Percentiles rank a stretch among this genome's conserved stretches.
Evolutionary conservation across 1,140 invertebrate species (phyloP).

Genomic region (Leptinotarsa texana): DNA sequence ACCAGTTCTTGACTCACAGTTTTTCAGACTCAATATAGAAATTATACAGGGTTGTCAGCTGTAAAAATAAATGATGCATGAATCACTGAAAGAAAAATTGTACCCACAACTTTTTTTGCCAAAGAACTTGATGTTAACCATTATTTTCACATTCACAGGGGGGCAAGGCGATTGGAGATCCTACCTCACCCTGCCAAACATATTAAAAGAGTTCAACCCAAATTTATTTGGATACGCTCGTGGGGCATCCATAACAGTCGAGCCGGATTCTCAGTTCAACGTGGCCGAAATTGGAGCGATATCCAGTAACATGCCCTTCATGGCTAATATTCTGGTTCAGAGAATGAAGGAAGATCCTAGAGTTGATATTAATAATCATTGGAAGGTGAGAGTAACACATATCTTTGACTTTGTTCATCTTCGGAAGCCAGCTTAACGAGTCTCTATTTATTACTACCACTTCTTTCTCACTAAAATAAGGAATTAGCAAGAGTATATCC

Average conservation of each 20-base stretch:
- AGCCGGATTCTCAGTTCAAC: conserved; percentile 61
- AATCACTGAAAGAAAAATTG: no score
- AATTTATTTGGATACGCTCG: conserved; percentile 68
- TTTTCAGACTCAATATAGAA: no score
- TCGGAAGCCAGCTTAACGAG: no score
- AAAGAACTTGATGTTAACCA: no score
- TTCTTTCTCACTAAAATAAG: no score
- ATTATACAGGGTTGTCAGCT: no score
- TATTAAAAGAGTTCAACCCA: conserved; percentile 74
- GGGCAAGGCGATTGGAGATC: conserved; percentile 70
- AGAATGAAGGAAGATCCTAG: conserved; percentile 63
- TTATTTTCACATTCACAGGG: conserved; percentile 53
- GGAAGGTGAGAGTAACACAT: conserved; percentile 63
- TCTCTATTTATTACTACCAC: no score
- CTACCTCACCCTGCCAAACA: conserved; percentile 72
- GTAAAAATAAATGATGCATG: no score
- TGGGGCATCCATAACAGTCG: conserved; percentile 56
- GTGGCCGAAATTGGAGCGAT: conserved; percentile 66
- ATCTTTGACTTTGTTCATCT: no score
- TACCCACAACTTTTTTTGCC: no score
- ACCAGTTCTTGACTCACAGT: no score
- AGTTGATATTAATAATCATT: conserved; percentile 65
- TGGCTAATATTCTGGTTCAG: conserved; percentile 65
- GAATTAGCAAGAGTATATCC: no score
- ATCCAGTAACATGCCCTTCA: conserved; percentile 64